Evolutionary conservation across 2,797 vertebrate genomes (phyloP).

Genomic region (Notamacropus eugenii): DNA sequence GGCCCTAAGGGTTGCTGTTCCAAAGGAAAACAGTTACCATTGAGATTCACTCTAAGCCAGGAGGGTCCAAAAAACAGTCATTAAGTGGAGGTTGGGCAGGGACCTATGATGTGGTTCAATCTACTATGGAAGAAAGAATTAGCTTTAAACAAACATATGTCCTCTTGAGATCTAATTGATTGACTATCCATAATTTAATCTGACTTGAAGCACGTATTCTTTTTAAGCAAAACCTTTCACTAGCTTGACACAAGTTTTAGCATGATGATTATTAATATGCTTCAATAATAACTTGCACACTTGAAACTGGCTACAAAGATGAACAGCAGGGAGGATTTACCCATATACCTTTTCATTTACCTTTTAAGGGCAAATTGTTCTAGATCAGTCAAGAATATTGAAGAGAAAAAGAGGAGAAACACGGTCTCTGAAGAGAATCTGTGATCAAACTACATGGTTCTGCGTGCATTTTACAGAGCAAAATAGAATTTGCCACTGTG

Average conservation of each 20-base stretch:
- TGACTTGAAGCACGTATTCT: neutral
- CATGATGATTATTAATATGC: neutral
- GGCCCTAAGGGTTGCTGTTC: too few species aligned
- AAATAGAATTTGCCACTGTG: neutral
- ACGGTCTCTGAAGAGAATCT: neutral
- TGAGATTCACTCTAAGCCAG: too few species aligned
- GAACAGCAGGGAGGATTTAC: neutral
- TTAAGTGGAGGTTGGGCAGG: too few species aligned
- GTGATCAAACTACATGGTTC: neutral
- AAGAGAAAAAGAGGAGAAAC: neutral
- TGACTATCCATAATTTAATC: slow-evolving; percentile 28
- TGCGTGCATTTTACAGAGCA: neutral
- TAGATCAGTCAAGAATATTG: neutral
- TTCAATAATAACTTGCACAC: neutral
- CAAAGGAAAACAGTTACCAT: too few species aligned
- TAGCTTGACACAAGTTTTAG: slow-evolving; percentile 32
- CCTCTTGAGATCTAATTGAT: neutral
- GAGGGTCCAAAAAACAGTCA: too few species aligned
- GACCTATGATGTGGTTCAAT: too few species aligned
- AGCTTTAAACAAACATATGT: slow-evolving; percentile 49
- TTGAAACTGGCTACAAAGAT: neutral
- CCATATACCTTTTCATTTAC: neutral
- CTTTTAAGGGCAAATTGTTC: neutral
- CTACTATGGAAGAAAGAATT: slow-evolving; percentile 5
- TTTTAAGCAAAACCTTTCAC: slow-evolving; percentile 36